These are phyloP conservation scores for Drosophila lini DNA, from an alignment of 1,140 invertebrate species.

Conservation along the genomic window DNA sequence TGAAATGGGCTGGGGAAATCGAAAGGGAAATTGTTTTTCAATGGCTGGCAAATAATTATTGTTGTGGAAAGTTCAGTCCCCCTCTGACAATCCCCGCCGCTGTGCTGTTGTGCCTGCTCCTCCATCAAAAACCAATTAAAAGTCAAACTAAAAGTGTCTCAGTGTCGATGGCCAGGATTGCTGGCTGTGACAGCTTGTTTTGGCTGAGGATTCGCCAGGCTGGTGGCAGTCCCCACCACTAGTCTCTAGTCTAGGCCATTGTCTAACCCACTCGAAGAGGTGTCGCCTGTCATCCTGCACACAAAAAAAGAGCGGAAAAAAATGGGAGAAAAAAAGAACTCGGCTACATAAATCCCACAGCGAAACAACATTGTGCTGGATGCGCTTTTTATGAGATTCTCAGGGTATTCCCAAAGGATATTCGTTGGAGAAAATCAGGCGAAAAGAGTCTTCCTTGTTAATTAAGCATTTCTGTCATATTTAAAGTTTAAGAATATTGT, in stretches of 20 bases:
- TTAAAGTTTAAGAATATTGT: too few relatives aligned
- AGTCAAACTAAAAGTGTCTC: slow-evolving; percentile 50
- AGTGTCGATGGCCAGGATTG: slow-evolving; percentile 40
- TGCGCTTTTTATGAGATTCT: slow-evolving; percentile 25
- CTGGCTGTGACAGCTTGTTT: slow-evolving; percentile 43
- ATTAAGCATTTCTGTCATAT: neutral
- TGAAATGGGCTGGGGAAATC: slow-evolving; percentile 60
- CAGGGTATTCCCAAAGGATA: neutral
- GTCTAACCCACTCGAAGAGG: slow-evolving; percentile 45
- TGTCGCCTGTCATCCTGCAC: slow-evolving; percentile 35
- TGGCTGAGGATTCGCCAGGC: slow-evolving; percentile 29
- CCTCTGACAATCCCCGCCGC: neutral
- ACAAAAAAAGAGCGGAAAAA: slow-evolving; percentile 8
- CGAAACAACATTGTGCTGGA: slow-evolving; percentile 22
- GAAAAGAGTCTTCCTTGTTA: neutral
- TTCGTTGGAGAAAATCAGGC: neutral
- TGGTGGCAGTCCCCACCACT: neutral
- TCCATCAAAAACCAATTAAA: slow-evolving; percentile 54
- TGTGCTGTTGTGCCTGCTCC: slow-evolving; percentile 8
- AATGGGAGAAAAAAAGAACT: slow-evolving; percentile 8
- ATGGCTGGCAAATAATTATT: slow-evolving; percentile 80
- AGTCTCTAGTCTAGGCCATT: slow-evolving; percentile 20
- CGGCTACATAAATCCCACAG: slow-evolving; percentile 18
- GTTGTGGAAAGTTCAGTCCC: slow-evolving; percentile 36
- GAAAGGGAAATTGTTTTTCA: slow-evolving; percentile 82